A percentile compares a stretch with the other conserved stretches of the same genome.
Conservation (phyloP, 2,797 vertebrate species). For the Acropternis orthonyx region DNA sequence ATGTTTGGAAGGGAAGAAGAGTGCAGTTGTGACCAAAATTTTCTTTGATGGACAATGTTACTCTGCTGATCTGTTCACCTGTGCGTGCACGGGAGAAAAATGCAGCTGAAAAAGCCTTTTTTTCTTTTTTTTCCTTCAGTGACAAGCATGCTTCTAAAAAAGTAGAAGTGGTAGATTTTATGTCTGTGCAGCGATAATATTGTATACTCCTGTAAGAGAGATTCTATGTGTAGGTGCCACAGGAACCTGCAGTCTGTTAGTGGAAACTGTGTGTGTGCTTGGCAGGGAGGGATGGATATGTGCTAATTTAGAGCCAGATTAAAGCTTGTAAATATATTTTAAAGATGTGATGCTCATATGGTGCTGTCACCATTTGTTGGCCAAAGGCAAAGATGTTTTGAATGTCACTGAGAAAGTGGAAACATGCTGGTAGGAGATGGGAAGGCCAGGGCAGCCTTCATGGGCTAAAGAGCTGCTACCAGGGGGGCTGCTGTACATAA, state of each 20-base stretch:
- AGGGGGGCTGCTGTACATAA: background rate
- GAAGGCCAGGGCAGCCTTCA: background rate
- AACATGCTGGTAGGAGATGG: background rate
- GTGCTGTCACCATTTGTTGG: background rate
- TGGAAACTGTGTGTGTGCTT: background rate
- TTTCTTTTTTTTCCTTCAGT: background rate
- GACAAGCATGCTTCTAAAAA: background rate
- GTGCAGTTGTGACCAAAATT: background rate
- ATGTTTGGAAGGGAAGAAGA: background rate
- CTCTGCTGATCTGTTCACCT: background rate
- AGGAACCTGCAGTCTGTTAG: background rate
- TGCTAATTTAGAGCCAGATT: background rate
- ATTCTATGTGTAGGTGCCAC: background rate
- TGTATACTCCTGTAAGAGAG: background rate
- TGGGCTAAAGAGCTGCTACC: background rate
- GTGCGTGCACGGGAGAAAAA: background rate
- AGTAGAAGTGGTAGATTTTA: background rate
- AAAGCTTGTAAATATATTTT: background rate
- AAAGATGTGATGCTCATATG: background rate
- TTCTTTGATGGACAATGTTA: background rate
- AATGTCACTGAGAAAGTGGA: background rate
- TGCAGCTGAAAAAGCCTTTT: accelerated
- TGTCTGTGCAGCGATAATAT: background rate
- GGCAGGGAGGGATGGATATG: background rate
- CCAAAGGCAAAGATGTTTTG: background rate